Evolutionary conservation across 2,797 vertebrate species (phyloP), one percentile per base, ranked within the genome.

Genomic region (Tiaroga cobitis): DNA sequence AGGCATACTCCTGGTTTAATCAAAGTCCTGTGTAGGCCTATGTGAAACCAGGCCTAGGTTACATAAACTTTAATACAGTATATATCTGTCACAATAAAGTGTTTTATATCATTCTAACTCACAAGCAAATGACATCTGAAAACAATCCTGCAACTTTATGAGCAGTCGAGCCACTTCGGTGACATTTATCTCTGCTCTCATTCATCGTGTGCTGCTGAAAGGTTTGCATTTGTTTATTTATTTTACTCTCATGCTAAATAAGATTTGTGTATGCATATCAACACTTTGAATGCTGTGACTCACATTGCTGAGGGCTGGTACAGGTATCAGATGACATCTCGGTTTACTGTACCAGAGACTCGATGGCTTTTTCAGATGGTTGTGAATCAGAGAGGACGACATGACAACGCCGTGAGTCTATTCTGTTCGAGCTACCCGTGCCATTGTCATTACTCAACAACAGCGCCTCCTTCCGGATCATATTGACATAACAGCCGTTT

Each of bases 231-330:
- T 69, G 34, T 56, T 84, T 69, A 8, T 75, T 51, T 51, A 21
- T 81, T 69, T 68, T 56, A 68, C 24, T 54, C 18, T 51, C 13
- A 76, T 41, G n/a, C 61, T 77, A 67, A 73, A 49, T 67, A 8
- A 10, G 19, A 77, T 84, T 56, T 69, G 32, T 69, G 54, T 78
- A 11, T 84, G 26, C 21, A 72, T 79, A 59, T 61, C 26, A 61
- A 78, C 65, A 77, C 26, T 77, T 34, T 70, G 21, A 75, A 65
- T 72, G 8, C 4, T 70, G 54, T 51, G 41, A 79, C 67, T 61
- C 54, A 85, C 83, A 46, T 29, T 26, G 51, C 5, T 79, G 26
- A 72, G 26, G 65, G 26, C 29, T 70, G 67, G 29, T 46, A 72
- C 51, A 37, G 70, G 70, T 1, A 26, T 26, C 59, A 54, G 59